Conservation (phyloP, 2,888 invertebrate genomes). For the Platycheirus albimanus region DNA sequence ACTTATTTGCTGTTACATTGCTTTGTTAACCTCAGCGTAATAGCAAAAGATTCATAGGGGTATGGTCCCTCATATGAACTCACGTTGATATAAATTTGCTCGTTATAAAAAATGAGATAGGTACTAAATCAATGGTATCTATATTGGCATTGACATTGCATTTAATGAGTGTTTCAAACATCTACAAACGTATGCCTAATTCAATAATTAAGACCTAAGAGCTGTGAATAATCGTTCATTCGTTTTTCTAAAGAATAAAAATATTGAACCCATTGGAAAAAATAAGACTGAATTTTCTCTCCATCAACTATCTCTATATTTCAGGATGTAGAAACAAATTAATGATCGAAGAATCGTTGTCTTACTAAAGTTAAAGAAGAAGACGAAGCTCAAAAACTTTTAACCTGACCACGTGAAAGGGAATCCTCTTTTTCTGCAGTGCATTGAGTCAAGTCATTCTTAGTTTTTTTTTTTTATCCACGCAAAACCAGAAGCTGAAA, state of each 20-base stretch:
- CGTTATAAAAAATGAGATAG: no score
- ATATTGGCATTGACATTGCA: no score
- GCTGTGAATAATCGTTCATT: not conserved
- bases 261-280: no score
- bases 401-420: constrained; percentile 48
- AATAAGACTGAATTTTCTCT: not conserved
- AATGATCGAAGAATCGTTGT: constrained; percentile 40
- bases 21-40: no score
- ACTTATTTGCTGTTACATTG: no score
- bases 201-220: not conserved
- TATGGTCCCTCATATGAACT: no score
- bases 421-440: not conserved
- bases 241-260: no score
- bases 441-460: not conserved
- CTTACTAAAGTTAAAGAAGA: constrained; percentile 5
- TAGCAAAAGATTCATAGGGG: no score
- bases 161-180: no score
- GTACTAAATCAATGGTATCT: no score
- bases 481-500: constrained; percentile 12
- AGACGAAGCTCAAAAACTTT: constrained; percentile 35
- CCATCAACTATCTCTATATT: not conserved
- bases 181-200: no score
- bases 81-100: no score
- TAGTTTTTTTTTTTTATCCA: not conserved
- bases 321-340: constrained; percentile 24